Evolutionary conservation across 1,140 invertebrate genomes (phyloP), one percentile per base, ranked within the genome.

Genomic region (Phymastichus coffea): DNA sequence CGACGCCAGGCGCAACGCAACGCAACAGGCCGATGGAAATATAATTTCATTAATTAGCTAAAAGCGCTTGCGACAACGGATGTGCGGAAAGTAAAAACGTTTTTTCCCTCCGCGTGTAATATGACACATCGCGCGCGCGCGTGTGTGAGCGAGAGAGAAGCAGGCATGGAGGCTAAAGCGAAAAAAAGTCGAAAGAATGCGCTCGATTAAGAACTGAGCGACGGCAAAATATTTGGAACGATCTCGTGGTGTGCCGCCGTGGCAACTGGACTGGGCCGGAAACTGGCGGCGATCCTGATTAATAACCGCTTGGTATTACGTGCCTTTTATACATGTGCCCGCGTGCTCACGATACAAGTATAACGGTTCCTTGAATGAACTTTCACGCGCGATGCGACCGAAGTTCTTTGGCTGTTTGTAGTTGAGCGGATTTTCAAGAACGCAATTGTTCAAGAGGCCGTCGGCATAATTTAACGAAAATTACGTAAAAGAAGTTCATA

Each of bases 311-410:
- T 26, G 26, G 26, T 23, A 47, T 47, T 47, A 47, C 44, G 26
- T 47, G 44, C 44, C 22, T 17, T n/a, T 47, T 28, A 28, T 28
- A 15, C 14, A 6, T 28, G 8, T 12, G 10, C 28, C 6, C 28
- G 28, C 28, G 28, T 12, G 12, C 28, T 8, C 12, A 30, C 28
- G 12, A n/a, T 28, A 8, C 20, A 17, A 14, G 25, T 28, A 26
- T 47, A 47, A 47, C 44, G 44, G 44, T 47, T 47, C 25, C 44
- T 14, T 26, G 25, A 47, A 30, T 47, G 44, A 14, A 47, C 44
- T 47, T 47, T 47, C 44, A 47, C 44, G 44, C n/a, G n/a, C n/a
- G 44, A 47, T 47, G 23, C 44, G 44, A 19, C n/a, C n/a, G n/a
- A n/a, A n/a, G n/a, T n/a, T n/a, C n/a, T n/a, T n/a, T n/a, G n/a